A percentile compares a stretch with the other conserved stretches of the same genome.
phyloP scores from a whole-genome alignment of 2,888 invertebrate species.

The Ormyrus pomaceus region DNA sequence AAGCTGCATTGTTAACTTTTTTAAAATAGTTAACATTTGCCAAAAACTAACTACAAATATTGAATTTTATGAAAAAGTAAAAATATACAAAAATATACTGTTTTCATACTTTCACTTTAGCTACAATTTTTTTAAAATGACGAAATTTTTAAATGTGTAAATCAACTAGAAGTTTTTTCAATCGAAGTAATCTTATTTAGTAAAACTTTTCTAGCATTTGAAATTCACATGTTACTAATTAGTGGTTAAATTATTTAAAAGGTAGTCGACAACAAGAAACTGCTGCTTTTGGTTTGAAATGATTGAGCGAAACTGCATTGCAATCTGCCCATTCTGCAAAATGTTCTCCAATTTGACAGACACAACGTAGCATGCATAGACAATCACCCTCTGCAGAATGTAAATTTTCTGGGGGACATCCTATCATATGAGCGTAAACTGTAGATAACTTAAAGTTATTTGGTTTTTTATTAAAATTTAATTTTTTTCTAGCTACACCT shows the following conservation, averaged over 20 bases:
- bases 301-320: slow-evolving; percentile 71
- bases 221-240: too few species aligned
- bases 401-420: slow-evolving; percentile 74
- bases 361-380: slow-evolving; percentile 80
- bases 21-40: too few species aligned
- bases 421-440: slow-evolving; percentile 79
- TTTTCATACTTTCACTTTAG: too few species aligned
- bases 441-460: slow-evolving; percentile 77
- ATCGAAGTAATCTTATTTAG: background rate
- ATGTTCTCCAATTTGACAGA: slow-evolving; percentile 77
- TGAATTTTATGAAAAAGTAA: too few species aligned
- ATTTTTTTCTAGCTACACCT: slow-evolving; percentile 46
- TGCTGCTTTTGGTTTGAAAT: slow-evolving; percentile 58
- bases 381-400: slow-evolving; percentile 86
- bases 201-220: background rate
- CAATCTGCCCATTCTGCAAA: slow-evolving; percentile 79
- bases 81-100: too few species aligned
- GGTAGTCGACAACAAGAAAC: too few species aligned
- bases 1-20: too few species aligned
- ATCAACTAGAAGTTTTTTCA: too few species aligned
- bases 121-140: too few species aligned
- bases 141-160: too few species aligned
- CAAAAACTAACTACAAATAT: too few species aligned
- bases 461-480: slow-evolving; percentile 58
- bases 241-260: too few species aligned